A percentile compares a stretch with the other conserved stretches of the same genome.
Evolutionary conservation across 64 coral and sea anemone species (phyloP).

Genomic region (Actinia tenebrosa): DNA sequence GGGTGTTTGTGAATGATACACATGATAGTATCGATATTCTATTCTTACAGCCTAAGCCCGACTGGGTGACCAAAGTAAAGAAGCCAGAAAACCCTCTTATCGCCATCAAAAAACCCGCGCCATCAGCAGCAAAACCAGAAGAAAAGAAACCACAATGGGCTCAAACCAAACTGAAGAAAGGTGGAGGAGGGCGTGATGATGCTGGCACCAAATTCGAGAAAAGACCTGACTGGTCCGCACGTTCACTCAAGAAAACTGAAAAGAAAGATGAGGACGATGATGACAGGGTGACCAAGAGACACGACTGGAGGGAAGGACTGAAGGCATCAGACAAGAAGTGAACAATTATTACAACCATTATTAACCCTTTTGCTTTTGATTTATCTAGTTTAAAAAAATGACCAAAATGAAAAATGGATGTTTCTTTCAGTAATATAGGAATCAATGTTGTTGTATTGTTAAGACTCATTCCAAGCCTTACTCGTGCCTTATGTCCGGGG

Average conservation of each 20-base stretch:
- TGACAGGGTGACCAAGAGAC: constrained; percentile 13
- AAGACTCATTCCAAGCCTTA: neutral
- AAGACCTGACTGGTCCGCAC: constrained; percentile 50
- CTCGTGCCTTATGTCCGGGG: neutral
- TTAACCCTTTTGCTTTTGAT: neutral
- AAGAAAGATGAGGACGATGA: constrained; percentile 34
- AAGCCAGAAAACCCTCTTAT: constrained; percentile 55
- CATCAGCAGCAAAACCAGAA: constrained; percentile 25
- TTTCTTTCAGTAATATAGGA: neutral
- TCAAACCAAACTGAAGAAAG: constrained; percentile 57
- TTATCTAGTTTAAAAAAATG: neutral
- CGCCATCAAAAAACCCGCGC: constrained; percentile 13
- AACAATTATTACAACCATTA: neutral
- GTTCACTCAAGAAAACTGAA: constrained; percentile 65
- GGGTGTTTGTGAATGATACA: neutral
- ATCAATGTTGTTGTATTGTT: neutral
- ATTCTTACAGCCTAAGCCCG: constrained; percentile 40
- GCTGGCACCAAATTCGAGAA: constrained; percentile 8
- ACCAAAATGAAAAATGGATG: neutral
- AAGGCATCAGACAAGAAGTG: constrained; percentile 27
- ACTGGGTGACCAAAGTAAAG: constrained; percentile 58
- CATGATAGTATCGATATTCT: neutral
- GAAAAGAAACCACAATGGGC: constrained; percentile 47
- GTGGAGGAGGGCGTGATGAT: constrained; percentile 3
- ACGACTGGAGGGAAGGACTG: constrained; percentile 52